phyloP scores from a whole-genome alignment of 2,113 vertebrate genomes.

The Upupa epops region DNA sequence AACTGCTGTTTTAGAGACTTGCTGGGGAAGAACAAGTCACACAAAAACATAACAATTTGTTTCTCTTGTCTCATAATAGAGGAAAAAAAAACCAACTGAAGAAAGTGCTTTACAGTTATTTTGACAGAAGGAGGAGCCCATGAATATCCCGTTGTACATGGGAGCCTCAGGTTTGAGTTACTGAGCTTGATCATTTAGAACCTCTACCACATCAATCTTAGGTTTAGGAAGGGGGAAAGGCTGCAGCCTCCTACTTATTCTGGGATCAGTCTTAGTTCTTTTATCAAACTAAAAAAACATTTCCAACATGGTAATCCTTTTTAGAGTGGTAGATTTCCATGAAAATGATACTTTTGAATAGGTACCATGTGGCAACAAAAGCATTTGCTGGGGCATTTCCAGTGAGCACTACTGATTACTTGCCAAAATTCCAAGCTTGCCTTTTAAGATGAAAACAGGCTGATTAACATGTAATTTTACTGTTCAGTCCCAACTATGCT shows the following conservation, averaged over 20 bases:
- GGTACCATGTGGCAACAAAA: neutral
- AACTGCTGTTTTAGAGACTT: neutral
- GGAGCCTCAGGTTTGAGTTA: neutral
- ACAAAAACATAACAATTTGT: neutral
- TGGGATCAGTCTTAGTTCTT: neutral
- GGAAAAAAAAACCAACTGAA: neutral
- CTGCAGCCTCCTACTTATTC: neutral
- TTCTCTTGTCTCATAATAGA: neutral
- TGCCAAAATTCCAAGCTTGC: constrained; percentile 16
- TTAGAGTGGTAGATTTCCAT: neutral
- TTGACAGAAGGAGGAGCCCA: neutral
- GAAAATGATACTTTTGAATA: neutral
- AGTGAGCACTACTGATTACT: neutral
- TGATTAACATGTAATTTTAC: neutral
- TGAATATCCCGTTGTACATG: neutral
- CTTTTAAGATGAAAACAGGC: neutral
- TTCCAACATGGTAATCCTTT: neutral
- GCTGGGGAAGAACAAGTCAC: neutral
- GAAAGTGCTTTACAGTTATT: neutral
- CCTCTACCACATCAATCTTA: neutral
- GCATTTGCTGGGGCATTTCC: neutral
- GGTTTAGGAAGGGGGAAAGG: neutral
- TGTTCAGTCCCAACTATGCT: neutral
- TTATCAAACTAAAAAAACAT: neutral
- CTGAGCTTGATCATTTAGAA: neutral